Conservation (phyloP, 2,797 vertebrate species). For the Acipenser oxyrinchus region DNA sequence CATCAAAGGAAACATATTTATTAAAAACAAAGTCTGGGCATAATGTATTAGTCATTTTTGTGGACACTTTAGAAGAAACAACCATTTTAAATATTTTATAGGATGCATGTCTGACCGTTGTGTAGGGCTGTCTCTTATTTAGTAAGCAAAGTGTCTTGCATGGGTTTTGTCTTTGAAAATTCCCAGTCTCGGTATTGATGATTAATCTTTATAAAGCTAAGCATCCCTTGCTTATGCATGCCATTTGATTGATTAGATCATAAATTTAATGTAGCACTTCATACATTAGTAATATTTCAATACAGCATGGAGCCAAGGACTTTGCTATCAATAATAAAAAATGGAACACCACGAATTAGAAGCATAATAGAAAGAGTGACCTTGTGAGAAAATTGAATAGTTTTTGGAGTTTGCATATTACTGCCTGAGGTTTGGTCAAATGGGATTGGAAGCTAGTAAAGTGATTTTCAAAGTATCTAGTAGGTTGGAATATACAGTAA, state of each 20-base stretch:
- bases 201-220: constrained; percentile 68
- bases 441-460: background rate
- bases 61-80: background rate
- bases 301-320: constrained; percentile 47
- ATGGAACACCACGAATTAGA: constrained; percentile 46
- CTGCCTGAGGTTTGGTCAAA: background rate
- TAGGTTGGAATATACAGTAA: background rate
- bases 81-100: background rate
- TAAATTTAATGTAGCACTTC: constrained; percentile 69
- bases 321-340: constrained; percentile 51
- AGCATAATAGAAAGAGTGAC: constrained; percentile 47
- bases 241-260: constrained; percentile 67
- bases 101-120: background rate
- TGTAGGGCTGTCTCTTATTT: constrained; percentile 1
- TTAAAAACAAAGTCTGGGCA: constrained; percentile 13
- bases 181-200: constrained; percentile 27
- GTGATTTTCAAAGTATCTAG: background rate
- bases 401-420: constrained; percentile 12
- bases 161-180: constrained; percentile 15
- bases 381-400: constrained; percentile 38
- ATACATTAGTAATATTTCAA: constrained; percentile 68
- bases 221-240: constrained; percentile 54
- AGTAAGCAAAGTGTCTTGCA: constrained; percentile 10
- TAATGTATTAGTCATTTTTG: background rate
- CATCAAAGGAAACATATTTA: constrained; percentile 6